Evolutionary conservation across 1,140 invertebrate species (phyloP).

Genomic region (Camponotus pennsylvanicus): DNA sequence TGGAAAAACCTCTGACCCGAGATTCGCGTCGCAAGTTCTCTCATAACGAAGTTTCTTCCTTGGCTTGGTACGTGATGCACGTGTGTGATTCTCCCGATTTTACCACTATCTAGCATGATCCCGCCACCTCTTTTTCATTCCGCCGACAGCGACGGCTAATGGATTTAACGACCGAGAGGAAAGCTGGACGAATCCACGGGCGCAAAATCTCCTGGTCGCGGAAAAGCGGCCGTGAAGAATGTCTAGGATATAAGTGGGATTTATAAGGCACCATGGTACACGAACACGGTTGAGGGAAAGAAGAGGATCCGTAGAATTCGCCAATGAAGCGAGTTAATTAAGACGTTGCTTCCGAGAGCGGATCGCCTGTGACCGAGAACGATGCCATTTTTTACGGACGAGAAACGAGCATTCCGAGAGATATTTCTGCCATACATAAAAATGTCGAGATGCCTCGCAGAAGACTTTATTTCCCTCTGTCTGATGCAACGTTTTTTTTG

Average conservation of each 20-base stretch:
- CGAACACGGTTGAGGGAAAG: slow-evolving; percentile 50
- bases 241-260: slow-evolving; percentile 77
- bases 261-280: slow-evolving; percentile 68
- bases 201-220: slow-evolving; percentile 41
- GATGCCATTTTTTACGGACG: slow-evolving; percentile 3
- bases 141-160: slow-evolving; percentile 56
- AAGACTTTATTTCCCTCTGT: slow-evolving; percentile 32
- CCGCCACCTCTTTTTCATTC: slow-evolving; percentile 22
- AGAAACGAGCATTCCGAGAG: slow-evolving; percentile 23
- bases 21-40: slow-evolving; percentile 69
- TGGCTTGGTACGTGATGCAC: slow-evolving; percentile 69
- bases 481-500: not conserved
- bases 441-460: slow-evolving; percentile 40
- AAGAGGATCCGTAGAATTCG: slow-evolving; percentile 54
- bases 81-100: slow-evolving; percentile 66
- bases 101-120: slow-evolving; percentile 20
- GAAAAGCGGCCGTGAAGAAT: slow-evolving; percentile 69
- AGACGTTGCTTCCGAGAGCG: slow-evolving; percentile 55
- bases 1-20: slow-evolving; percentile 44
- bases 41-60: slow-evolving; percentile 73
- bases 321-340: slow-evolving; percentile 79
- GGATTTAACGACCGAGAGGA: slow-evolving; percentile 71
- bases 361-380: slow-evolving; percentile 35
- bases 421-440: slow-evolving; percentile 7
- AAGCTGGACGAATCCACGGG: slow-evolving; percentile 60